These are phyloP conservation scores for Lucilia cuprina DNA, from an alignment of 1,140 invertebrate species.

Conservation along the genomic window DNA sequence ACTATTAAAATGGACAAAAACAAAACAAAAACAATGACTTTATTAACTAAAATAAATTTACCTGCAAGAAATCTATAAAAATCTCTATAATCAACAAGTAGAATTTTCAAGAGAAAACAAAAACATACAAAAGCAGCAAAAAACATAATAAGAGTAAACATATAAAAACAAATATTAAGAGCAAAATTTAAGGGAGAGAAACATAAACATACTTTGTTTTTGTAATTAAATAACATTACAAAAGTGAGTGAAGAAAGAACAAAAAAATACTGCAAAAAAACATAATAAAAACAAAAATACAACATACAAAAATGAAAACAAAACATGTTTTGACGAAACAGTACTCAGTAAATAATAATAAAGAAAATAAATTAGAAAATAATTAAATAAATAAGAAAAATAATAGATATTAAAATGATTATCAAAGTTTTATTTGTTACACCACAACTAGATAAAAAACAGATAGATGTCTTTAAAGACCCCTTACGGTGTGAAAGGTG, in stretches of 20 bases:
- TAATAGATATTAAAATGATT: neutral
- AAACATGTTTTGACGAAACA: slow-evolving; percentile 33
- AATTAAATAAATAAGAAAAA: neutral
- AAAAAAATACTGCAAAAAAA: slow-evolving; percentile 31
- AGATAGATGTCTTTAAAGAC: neutral
- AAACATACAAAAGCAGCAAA: neutral
- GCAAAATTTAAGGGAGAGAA: neutral
- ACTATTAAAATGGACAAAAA: too few relatives aligned
- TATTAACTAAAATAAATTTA: neutral
- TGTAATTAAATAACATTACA: neutral
- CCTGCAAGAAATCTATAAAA: too few relatives aligned
- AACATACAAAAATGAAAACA: slow-evolving; percentile 8
- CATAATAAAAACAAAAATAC: slow-evolving; percentile 35
- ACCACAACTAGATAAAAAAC: neutral
- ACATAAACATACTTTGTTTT: neutral
- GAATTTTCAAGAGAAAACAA: neutral
- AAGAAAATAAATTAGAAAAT: neutral
- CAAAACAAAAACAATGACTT: too few relatives aligned
- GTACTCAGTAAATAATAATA: slow-evolving; percentile 12
- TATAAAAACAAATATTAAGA: neutral
- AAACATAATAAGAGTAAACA: neutral
- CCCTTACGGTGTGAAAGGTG: slow-evolving; percentile 38
- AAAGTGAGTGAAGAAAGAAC: neutral
- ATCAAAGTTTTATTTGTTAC: neutral
- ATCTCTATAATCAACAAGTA: slow-evolving; percentile 1